Evolutionary conservation across 2,113 vertebrate species (phyloP).

Genomic region (Lanius collurio): DNA sequence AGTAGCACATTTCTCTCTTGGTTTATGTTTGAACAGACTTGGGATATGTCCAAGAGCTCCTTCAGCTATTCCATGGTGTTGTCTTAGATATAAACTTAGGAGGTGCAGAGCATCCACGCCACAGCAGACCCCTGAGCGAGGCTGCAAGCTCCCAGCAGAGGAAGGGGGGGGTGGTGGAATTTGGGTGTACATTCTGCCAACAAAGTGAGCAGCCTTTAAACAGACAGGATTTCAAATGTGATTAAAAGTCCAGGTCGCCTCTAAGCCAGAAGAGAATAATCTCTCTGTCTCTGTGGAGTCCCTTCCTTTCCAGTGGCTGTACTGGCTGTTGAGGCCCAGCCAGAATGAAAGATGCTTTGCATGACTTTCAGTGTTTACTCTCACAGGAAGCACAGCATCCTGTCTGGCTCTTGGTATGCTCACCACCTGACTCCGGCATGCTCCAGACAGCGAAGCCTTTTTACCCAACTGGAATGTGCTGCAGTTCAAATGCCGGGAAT

Average conservation of each 20-base stretch:
- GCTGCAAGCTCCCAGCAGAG: neutral
- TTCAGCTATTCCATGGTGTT: neutral
- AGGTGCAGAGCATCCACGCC: neutral
- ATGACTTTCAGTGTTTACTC: conserved; percentile 64
- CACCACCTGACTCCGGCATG: conserved; percentile 72
- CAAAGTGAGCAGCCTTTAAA: conserved; percentile 5
- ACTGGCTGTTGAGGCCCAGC: neutral
- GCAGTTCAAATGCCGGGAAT: conserved; percentile 20
- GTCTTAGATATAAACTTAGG: neutral
- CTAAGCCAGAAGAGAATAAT: conserved; percentile 17
- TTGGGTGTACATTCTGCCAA: neutral
- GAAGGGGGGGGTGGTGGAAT: no score
- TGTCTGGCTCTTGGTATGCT: conserved; percentile 76
- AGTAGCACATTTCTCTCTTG: neutral
- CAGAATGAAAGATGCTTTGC: conserved; percentile 57
- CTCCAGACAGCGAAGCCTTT: conserved; percentile 70
- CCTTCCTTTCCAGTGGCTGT: neutral
- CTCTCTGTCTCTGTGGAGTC: conserved; percentile 24
- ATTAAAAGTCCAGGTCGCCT: conserved; percentile 23
- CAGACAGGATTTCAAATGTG: neutral
- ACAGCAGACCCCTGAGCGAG: neutral
- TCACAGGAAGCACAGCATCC: conserved; percentile 83
- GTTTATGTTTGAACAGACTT: neutral
- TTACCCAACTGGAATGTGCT: conserved; percentile 48
- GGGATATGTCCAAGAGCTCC: neutral